Percentiles rank a stretch among this genome's conserved stretches.
phyloP scores from a whole-genome alignment of 2,797 vertebrate species.

The Rhabdophis nuchalis region DNA sequence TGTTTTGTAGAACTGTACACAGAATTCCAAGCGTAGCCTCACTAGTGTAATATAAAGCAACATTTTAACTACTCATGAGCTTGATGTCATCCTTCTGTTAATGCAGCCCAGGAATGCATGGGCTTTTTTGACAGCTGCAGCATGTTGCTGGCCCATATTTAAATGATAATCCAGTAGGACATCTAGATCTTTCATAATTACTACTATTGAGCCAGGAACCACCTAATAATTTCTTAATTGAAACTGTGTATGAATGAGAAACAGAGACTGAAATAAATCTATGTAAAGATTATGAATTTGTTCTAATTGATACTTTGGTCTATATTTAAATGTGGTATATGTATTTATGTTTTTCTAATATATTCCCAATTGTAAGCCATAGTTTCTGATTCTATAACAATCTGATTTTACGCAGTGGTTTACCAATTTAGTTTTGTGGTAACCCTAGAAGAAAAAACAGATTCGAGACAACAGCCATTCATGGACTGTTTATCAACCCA shows the following conservation, averaged over 20 bases:
- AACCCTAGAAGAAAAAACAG: not conserved
- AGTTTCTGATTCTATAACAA: not conserved
- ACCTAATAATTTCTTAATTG: not conserved
- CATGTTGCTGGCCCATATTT: not conserved
- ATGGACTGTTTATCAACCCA: not conserved
- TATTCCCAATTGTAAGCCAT: not conserved
- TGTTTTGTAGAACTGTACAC: not conserved
- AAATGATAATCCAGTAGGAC: not conserved
- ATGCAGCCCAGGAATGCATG: not conserved
- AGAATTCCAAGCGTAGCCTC: not conserved
- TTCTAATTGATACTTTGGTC: not conserved
- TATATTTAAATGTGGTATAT: not conserved
- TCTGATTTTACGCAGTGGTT: not conserved
- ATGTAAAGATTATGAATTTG: not conserved
- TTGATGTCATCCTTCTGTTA: not conserved
- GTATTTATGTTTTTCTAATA: not conserved
- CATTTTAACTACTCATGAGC: not conserved
- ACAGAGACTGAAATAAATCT: not conserved
- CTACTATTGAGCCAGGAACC: not conserved
- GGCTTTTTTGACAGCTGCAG: not conserved
- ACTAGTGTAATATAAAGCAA: not conserved
- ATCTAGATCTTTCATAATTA: not conserved
- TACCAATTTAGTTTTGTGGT: not conserved
- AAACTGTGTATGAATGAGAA: not conserved
- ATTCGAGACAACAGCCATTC: not conserved